Evolutionary conservation across 2,113 vertebrate species (phyloP), one percentile per base, ranked within the genome.

Genomic region (Gyps fulvus): DNA sequence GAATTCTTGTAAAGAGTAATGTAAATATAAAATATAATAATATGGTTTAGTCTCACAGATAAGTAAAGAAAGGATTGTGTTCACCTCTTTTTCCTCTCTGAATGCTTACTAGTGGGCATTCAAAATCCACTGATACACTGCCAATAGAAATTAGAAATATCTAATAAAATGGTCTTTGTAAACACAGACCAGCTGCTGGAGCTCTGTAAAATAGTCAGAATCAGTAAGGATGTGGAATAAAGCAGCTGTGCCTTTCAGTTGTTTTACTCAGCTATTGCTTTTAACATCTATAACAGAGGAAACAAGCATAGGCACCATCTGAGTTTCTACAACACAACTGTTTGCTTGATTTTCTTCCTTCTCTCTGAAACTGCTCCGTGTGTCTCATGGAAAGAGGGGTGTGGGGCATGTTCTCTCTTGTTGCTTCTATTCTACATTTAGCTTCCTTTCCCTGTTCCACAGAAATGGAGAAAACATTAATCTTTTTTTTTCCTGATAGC

Each of bases 81-180:
- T 97, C 80, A 89, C 69, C 61, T 87, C 65, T 93, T 91, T 96
- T 87, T 72, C n/a, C 81, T 91, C 76, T 83, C 95, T 88, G 61
- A 97, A 97, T 72, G 81, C 79, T 74, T 42, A 11, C 90, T 97
- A 78, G 16, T 57, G 62, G 69, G 82, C 98, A 97, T 97, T 97
- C 92, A 97, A 94, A 97, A 96, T 95, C 58, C 55, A 81, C 91
- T 91, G 80, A 95, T 93, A 77, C 71, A 89, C 22, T 95, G 96
- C 96, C 97, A 97, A 91, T 96, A 96, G 78, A 95, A 97, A 98
- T 98, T 95, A 98, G 93, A 98, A 97, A 97, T 97, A 94, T 95
- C 96, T 96, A 97, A 97, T 96, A 85, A 93, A 98, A 97, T 95
- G 92, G 94, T 97, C 93, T 98, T 98, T 97, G 97, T 94, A 83